Evolutionary conservation across 2,888 invertebrate species (phyloP).

Genomic region (Andrena trimmerana): DNA sequence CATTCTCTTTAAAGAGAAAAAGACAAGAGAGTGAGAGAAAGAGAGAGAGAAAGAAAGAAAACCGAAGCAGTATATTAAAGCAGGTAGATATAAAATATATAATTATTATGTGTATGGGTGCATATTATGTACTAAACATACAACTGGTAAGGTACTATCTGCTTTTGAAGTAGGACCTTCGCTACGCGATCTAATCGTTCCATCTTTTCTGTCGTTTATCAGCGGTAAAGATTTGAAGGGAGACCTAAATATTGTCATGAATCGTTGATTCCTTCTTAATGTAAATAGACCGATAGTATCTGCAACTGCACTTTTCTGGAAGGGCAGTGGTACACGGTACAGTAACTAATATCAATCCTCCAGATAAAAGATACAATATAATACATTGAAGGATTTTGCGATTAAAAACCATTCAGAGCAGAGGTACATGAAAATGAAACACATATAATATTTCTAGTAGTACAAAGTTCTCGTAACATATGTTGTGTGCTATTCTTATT

Average conservation of each 20-base stretch:
- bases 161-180: constrained; percentile 79
- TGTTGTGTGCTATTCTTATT: constrained; percentile 30
- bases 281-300: constrained; percentile 82
- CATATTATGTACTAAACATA: constrained; percentile 73
- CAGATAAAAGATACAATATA: constrained; percentile 21
- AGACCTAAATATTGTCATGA: constrained; percentile 81
- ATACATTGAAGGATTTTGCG: constrained; percentile 21
- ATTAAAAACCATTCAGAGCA: constrained; percentile 2
- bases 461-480: neutral
- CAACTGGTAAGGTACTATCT: constrained; percentile 78
- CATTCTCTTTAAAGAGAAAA: constrained; percentile 1
- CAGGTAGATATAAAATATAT: constrained; percentile 24
- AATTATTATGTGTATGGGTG: constrained; percentile 16
- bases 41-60: neutral
- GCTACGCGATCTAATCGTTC: constrained; percentile 81
- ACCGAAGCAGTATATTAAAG: constrained; percentile 30
- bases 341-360: constrained; percentile 53
- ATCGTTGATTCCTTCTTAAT: constrained; percentile 81
- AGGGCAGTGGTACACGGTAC: constrained; percentile 63
- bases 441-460: neutral
- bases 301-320: constrained; percentile 81
- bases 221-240: constrained; percentile 83
- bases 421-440: constrained; percentile 3
- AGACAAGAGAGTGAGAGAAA: neutral
- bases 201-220: constrained; percentile 81